These are phyloP conservation scores for Noturus placidus DNA, from an alignment of 2,113 vertebrate species.

Conservation along the genomic window DNA sequence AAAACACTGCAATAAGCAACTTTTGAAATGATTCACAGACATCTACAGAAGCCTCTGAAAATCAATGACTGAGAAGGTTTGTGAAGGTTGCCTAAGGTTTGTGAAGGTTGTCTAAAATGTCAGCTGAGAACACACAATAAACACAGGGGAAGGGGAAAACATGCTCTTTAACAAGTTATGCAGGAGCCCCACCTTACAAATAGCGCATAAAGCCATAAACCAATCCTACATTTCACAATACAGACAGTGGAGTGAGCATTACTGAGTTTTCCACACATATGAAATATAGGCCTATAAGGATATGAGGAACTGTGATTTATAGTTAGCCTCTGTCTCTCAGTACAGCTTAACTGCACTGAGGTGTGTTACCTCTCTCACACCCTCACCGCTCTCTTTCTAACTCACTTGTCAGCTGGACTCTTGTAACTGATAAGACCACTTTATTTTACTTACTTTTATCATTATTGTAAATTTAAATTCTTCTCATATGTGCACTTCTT, in stretches of 20 bases:
- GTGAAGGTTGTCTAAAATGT: not conserved
- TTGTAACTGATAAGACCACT: not conserved
- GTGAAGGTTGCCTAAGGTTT: not conserved
- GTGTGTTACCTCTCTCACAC: not conserved
- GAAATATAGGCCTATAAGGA: not conserved
- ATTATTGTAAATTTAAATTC: not conserved
- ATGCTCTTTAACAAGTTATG: conserved; percentile 1
- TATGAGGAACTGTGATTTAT: not conserved
- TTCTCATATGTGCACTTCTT: not conserved
- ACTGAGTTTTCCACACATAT: not conserved
- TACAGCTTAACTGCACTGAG: not conserved
- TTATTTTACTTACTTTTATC: not conserved
- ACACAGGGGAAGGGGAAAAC: not conserved
- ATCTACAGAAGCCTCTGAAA: not conserved
- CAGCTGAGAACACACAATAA: not conserved
- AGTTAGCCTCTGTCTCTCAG: not conserved
- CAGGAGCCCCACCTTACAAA: not conserved
- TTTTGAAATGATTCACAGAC: not conserved
- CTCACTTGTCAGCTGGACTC: not conserved
- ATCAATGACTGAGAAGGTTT: not conserved
- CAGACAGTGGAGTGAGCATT: not conserved
- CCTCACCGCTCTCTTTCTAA: not conserved
- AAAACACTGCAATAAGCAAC: not conserved
- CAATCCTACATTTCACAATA: not conserved
- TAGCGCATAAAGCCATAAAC: conserved; percentile 14